Evolutionary conservation across 1,140 invertebrate species (phyloP), one percentile per base, ranked within the genome.

Genomic region (Platyscapa corneri): DNA sequence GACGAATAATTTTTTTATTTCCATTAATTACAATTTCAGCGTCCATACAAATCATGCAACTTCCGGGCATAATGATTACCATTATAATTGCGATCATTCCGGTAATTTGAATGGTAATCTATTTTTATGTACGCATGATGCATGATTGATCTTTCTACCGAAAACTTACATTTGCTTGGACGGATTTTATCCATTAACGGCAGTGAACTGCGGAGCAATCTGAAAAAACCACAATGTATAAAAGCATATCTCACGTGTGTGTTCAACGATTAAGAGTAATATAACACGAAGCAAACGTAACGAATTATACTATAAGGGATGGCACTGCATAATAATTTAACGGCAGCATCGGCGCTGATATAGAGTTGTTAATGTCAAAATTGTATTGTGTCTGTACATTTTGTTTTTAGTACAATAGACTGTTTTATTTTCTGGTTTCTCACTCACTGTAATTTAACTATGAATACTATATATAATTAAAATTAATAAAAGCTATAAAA

Each of bases 261-360:
- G 20, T 56, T 16, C 16, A 39, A 34, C 34, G 1, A 78, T 78
- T 78, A 78, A 60, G 18, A 78, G 76, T 67, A 80, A 79, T 79
- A 64, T 79, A 79, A 79, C 78, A 80, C 27, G 78, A 80, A 49
- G 39, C 16, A n/a, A 65, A 67, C 76, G 76, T 80, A 65, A 80
- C 34, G 60, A 72, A 72, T 70, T 70, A 82, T 72, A 72, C 12
- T 82, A 42, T 53, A 82, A 82, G 42, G 18, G 39, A 72, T 82
- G 37, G n/a, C 27, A 37, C 27, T 77, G 72, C 79, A 77, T 81
- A 32, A 64, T n/a, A 85, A 85, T 60, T 27, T 1, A 27, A 60
- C 27, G 20, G 27, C 27, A 27, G 6, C 56, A 60, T 18, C 18
- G 8, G 18, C 49, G 56, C 0, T 60, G 10, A 60, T 60, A 60